Base-by-base conservation (phyloP, 2,797 vertebrate species). In the Bovichtus diacanthus region DNA sequence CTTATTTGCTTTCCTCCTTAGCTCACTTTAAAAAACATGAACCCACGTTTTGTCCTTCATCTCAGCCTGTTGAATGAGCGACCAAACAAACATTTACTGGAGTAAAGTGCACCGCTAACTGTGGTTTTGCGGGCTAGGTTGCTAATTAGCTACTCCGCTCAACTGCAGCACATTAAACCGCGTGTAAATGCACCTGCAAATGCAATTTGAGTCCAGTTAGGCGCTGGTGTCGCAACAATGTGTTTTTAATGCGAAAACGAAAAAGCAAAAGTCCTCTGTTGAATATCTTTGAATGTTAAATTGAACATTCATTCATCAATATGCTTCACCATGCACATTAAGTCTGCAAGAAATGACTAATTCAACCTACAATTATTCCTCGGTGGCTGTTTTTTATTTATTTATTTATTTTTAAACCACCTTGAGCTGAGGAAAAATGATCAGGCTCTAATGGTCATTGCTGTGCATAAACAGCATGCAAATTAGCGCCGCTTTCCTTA, bases 381-480 rank as follows among this genome's bases (percentile, higher is more conserved):
- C 4, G 0, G 27, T 56, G 59, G 38, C 46, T 54, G 49, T 38
- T 74, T 71, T 67, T 65, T 50, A n/a, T 76, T 34, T 9, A 12
- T 36, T 53, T 56, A 68, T 65, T 78, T 41, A n/a, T n/a, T n/a
- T n/a, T n/a, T n/a, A n/a, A 67, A 56, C 38, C 80, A 78, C 56
- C 15, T 31, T 73, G 58, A 77, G 55, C 46, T 56, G 39, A 73
- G 63, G 65, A 46, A 29, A 62, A 78, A 73, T 41, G 56, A 39
- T 41, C 49, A 23, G 49, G 13, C 65, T 74, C 21, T 76, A 67
- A 67, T 54, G 58, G 80, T 82, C 80, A 77, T 56, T 39, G 67
- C 74, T 72, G 69, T 78, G 53, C 64, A 82, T 72, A 74, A 80
- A 80, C 58, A 43, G 55, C 70, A 62, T 86, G 68, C 59, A 78